Base-by-base conservation (phyloP, 2,113 vertebrate species). In the Upupa epops region DNA sequence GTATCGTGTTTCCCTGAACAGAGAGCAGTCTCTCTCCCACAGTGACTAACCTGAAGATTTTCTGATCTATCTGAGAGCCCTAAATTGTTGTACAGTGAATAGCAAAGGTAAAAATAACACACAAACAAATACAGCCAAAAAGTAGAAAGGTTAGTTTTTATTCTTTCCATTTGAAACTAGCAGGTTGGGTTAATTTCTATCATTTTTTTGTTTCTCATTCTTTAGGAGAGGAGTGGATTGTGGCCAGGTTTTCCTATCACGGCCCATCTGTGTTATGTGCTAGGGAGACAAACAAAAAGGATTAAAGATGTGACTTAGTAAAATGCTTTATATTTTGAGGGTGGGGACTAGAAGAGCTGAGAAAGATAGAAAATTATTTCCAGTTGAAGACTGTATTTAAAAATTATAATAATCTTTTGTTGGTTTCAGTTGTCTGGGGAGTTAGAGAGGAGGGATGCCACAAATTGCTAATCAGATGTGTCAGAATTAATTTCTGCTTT, bases 401-500 rank as follows among this genome's bases (percentile, higher is more conserved):
- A 95, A 95, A 90, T 68, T 15, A 95, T 97, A 94, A 97, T 95
- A 70, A 83, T 96, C 84, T 95, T 95, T 82, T 92, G 87, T 83
- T 95, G 83, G 56, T 91, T 96, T 94, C 92, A 89, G 66, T 93
- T 95, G 90, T 93, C 92, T 70, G 45, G 94, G 93, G 96, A 97
- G 86, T 94, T 94, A 84, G 91, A 93, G 87, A 96, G 94, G 86
- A 94, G 93, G 81, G 96, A 97, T 95, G 83, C 84, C 92, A 95
- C 86, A 96, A 97, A 96, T 95, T 94, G 89, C 95, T 97, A 95
- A 97, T 97, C 86, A 68, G 90, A 93, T 95, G 55, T 97, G 96
- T 97, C 93, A 96, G 89, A 95, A 95, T 92, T 96, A 96, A 97
- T 97, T 96, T 95, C 95, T 95, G 54, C 75, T 96, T 96, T 95